Conservation (phyloP, 2,113 vertebrate species). For the Saguinus midas region DNA sequence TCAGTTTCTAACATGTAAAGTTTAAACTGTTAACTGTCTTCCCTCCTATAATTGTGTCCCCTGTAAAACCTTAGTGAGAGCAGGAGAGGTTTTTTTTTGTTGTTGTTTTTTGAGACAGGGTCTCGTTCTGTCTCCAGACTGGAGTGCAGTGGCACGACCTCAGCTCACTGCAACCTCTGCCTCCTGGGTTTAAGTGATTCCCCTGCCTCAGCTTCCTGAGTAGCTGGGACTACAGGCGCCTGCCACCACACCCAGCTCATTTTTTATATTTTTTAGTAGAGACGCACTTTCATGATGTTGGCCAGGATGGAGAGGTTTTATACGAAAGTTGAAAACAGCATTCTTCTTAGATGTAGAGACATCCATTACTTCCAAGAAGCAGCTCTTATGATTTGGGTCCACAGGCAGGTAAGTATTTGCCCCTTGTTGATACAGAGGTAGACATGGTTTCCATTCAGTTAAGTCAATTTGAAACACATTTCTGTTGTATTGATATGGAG, state of each 20-base stretch:
- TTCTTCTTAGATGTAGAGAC: neutral
- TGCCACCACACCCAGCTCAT: too few species aligned
- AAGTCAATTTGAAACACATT: neutral
- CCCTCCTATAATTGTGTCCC: neutral
- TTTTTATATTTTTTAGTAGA: too few species aligned
- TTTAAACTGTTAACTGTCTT: neutral
- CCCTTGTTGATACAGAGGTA: too few species aligned
- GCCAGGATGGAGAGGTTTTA: neutral
- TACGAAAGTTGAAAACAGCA: neutral
- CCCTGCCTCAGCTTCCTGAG: too few species aligned
- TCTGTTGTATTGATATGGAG: neutral
- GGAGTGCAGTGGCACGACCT: too few species aligned
- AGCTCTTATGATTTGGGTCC: neutral
- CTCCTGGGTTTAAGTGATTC: too few species aligned
- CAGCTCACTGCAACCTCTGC: too few species aligned
- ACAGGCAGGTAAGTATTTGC: neutral
- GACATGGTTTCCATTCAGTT: fast-evolving
- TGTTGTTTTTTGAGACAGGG: too few species aligned
- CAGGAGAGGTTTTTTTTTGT: neutral
- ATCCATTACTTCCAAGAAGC: neutral
- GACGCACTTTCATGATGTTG: too few species aligned
- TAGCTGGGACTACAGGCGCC: too few species aligned
- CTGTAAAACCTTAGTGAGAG: neutral
- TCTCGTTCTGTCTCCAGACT: too few species aligned
- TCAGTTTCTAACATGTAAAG: neutral